Conservation (phyloP, 2,888 invertebrate genomes). For the Allygus modestus region DNA sequence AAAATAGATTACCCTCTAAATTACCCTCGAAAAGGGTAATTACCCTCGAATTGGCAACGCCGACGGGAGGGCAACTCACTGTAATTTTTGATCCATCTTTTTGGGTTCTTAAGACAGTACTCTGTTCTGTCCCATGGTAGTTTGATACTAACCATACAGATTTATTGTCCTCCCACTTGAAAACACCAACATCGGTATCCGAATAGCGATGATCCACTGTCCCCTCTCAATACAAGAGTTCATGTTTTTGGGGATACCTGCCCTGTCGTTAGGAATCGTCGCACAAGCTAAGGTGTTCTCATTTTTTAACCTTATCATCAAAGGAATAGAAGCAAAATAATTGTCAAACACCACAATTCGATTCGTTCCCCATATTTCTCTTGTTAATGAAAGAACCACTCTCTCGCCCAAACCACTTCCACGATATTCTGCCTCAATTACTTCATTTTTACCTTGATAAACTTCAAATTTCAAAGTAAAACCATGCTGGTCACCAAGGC, state of each 20-base stretch:
- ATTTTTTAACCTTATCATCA: constrained; percentile 36
- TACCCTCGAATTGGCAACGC: too few species aligned
- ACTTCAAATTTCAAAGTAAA: constrained; percentile 60
- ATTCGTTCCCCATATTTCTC: not conserved
- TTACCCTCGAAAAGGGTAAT: too few species aligned
- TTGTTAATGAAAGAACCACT: constrained; percentile 58
- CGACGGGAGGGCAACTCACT: constrained; percentile 32
- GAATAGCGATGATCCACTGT: constrained; percentile 35
- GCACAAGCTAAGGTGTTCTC: constrained; percentile 50
- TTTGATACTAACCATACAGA: constrained; percentile 32
- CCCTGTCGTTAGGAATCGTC: constrained; percentile 15
- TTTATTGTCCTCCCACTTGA: constrained; percentile 33
- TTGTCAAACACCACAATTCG: constrained; percentile 44
- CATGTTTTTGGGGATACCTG: constrained; percentile 20
- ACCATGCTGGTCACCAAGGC: too few species aligned
- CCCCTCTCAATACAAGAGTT: constrained; percentile 1
- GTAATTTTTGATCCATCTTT: constrained; percentile 37
- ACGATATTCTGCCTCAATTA: not conserved
- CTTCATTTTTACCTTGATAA: constrained; percentile 61
- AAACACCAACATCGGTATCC: not conserved
- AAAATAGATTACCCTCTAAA: too few species aligned
- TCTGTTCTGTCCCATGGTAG: constrained; percentile 28
- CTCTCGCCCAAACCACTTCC: not conserved
- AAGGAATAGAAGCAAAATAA: constrained; percentile 48
- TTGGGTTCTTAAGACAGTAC: not conserved